These are phyloP conservation scores for Beris morrisii DNA, from an alignment of 2,888 invertebrate genomes.

Conservation along the genomic window DNA sequence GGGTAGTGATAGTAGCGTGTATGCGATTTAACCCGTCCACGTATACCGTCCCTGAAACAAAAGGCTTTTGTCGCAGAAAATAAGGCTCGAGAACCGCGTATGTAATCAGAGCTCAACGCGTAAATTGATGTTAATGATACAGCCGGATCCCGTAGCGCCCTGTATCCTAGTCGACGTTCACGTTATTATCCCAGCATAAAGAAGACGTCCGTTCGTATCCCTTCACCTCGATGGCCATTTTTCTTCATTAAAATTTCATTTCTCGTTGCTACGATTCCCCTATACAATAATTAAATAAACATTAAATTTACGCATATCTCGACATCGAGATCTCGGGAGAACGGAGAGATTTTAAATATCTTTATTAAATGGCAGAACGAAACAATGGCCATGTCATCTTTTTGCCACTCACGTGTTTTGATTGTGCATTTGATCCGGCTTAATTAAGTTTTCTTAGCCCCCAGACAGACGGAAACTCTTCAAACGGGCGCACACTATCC, in stretches of 20 bases:
- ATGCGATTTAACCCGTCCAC: too few relatives aligned
- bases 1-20: background rate
- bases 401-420: conserved; percentile 8
- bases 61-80: too few relatives aligned
- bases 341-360: conserved; percentile 15
- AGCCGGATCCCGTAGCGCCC: too few relatives aligned
- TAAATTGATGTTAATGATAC: too few relatives aligned
- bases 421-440: conserved; percentile 16
- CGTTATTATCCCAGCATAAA: too few relatives aligned
- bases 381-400: conserved; percentile 21
- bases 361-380: conserved; percentile 22
- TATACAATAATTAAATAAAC: conserved; percentile 27
- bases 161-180: too few relatives aligned
- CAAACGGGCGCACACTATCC: too few relatives aligned
- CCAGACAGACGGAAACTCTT: conserved; percentile 5
- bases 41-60: too few relatives aligned
- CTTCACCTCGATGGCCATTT: conserved; percentile 24
- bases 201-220: conserved; percentile 7
- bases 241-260: conserved; percentile 32
- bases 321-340: background rate
- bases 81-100: too few relatives aligned
- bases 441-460: conserved; percentile 27
- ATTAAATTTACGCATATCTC: background rate
- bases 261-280: conserved; percentile 1
- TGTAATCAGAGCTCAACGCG: too few relatives aligned